Conservation (phyloP, 2,888 invertebrate genomes). For the Hirtodrosophila duncani region DNA sequence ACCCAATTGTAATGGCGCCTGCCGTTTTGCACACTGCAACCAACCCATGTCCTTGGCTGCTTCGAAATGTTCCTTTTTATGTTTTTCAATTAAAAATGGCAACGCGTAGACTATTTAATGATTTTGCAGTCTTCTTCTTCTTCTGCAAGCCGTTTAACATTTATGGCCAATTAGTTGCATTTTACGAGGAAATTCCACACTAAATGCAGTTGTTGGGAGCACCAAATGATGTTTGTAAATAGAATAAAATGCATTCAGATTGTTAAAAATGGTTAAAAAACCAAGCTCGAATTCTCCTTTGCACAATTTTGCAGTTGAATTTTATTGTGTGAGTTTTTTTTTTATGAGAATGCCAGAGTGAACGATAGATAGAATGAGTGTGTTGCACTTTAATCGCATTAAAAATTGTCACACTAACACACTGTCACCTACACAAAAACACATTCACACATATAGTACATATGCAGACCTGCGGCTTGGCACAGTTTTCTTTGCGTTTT, state of each 20-base stretch:
- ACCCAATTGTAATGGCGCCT: conserved; percentile 35
- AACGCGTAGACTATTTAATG: conserved; percentile 8
- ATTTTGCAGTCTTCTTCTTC: conserved; percentile 5
- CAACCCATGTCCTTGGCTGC: conserved; percentile 19
- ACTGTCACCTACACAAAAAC: conserved; percentile 1
- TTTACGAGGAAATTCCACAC: conserved; percentile 12
- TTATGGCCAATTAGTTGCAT: conserved; percentile 24
- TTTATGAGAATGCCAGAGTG: conserved; percentile 15
- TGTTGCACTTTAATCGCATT: conserved; percentile 74
- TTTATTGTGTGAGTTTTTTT: conserved; percentile 16
- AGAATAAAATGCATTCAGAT: neutral
- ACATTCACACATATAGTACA: conserved; percentile 5
- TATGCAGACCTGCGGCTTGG: conserved; percentile 38
- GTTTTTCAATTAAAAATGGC: conserved; percentile 5
- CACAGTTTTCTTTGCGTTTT: conserved; percentile 43
- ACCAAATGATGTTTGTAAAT: no score
- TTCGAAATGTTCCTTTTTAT: conserved; percentile 10
- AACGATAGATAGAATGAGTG: conserved; percentile 19
- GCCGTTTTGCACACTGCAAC: conserved; percentile 10
- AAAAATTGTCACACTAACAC: conserved; percentile 55
- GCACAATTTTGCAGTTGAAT: conserved; percentile 13
- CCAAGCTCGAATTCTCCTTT: neutral
- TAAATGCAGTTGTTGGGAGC: no score
- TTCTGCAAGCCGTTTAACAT: conserved; percentile 18
- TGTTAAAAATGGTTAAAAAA: conserved; percentile 1